Evolutionary conservation across 2,888 invertebrate species (phyloP).

Genomic region (Catocala fraxini): DNA sequence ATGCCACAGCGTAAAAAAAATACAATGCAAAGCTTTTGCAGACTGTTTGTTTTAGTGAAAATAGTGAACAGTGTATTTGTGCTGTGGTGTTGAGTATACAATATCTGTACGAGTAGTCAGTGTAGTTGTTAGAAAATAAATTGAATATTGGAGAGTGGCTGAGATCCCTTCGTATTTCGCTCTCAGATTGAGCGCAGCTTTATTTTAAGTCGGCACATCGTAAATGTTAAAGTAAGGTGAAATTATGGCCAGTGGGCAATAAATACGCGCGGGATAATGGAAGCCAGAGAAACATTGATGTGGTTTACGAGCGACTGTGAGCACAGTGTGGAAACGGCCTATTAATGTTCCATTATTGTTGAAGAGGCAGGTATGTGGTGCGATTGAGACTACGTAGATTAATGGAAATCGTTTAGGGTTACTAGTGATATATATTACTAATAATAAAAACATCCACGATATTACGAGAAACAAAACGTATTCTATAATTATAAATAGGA

Average conservation of each 20-base stretch:
- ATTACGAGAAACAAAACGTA: too few species aligned
- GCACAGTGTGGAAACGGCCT: slow-evolving; percentile 41
- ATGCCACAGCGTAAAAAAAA: slow-evolving; percentile 58
- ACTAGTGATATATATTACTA: too few species aligned
- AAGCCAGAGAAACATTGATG: slow-evolving; percentile 49
- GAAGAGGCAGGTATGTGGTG: slow-evolving; percentile 16
- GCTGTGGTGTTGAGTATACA: slow-evolving; percentile 52
- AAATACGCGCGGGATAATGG: slow-evolving; percentile 51
- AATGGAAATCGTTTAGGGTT: slow-evolving; percentile 1
- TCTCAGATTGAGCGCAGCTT: slow-evolving; percentile 72
- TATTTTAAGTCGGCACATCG: slow-evolving; percentile 71
- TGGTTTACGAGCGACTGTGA: slow-evolving; percentile 45
- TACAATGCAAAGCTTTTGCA: slow-evolving; percentile 1
- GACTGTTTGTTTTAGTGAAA: slow-evolving; percentile 25
- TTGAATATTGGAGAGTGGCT: slow-evolving; percentile 75
- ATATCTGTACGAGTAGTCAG: slow-evolving; percentile 52
- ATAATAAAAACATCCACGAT: too few species aligned
- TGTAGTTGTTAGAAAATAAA: slow-evolving; percentile 80
- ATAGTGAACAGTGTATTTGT: slow-evolving; percentile 22
- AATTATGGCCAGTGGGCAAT: slow-evolving; percentile 59
- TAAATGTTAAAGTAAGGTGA: slow-evolving; percentile 63
- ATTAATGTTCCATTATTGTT: slow-evolving; percentile 46
- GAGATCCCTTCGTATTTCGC: slow-evolving; percentile 66
- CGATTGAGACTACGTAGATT: slow-evolving; percentile 22
- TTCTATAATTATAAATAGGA: too few species aligned